A percentile compares a stretch with the other conserved stretches of the same genome.
Evolutionary conservation across 2,888 invertebrate genomes (phyloP).

Genomic region (Polydrusus tereticollis): DNA sequence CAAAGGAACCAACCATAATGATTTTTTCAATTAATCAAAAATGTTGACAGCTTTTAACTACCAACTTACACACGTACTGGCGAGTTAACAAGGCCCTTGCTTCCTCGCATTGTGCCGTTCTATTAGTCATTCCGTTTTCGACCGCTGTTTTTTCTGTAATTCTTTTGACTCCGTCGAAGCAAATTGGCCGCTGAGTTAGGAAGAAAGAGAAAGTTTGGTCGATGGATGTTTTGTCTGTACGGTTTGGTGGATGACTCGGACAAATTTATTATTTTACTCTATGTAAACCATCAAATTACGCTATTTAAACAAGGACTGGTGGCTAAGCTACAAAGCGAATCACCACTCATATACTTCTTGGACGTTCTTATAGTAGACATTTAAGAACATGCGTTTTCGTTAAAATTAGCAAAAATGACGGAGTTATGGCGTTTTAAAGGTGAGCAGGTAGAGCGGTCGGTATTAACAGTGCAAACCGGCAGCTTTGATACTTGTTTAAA

Average conservation of each 20-base stretch:
- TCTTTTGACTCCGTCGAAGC: conserved; percentile 19
- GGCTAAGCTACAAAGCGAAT: neutral
- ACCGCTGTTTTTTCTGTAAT: conserved; percentile 26
- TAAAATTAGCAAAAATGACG: too few relatives aligned
- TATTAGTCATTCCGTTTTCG: conserved; percentile 37
- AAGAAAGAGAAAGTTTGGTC: conserved; percentile 28
- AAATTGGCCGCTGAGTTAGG: conserved; percentile 36
- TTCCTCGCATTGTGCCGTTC: conserved; percentile 21
- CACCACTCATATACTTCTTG: neutral
- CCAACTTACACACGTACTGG: conserved; percentile 44
- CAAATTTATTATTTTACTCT: conserved; percentile 6
- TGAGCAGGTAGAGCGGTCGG: too few relatives aligned
- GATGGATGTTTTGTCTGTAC: conserved; percentile 11
- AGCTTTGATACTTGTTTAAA: too few relatives aligned
- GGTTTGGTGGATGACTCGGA: conserved; percentile 23
- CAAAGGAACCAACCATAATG: conserved; percentile 33
- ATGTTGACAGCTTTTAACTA: conserved; percentile 47
- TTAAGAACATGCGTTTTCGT: too few relatives aligned
- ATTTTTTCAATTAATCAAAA: conserved; percentile 45
- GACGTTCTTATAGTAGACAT: neutral
- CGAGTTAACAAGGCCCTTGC: conserved; percentile 42
- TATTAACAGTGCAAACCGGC: too few relatives aligned
- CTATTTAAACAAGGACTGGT: neutral
- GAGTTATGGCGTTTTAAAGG: too few relatives aligned
- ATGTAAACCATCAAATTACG: neutral